Evolutionary conservation across 2,888 invertebrate species (phyloP), one percentile per base, ranked within the genome.

Genomic region (Drosophila greeni): DNA sequence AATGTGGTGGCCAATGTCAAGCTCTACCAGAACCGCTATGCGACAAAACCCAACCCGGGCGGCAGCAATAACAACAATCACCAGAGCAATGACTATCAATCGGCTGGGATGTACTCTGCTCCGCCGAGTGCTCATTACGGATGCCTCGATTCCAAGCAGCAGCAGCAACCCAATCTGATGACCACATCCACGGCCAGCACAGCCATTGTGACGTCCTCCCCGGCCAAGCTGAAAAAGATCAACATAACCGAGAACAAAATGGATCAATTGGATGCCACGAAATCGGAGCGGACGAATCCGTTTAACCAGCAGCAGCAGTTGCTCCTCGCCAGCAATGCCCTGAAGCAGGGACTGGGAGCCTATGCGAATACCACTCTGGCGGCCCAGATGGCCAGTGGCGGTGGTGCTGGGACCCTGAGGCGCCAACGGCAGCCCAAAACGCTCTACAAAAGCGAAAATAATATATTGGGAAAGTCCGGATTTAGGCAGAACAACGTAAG

Each of bases 171-270:
- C 11, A 86, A 86, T 73, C 80, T 82, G 71, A 86, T 86, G 87
- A 87, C 86, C 60, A 82, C 80, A 20, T 86, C 86, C 36, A 86
- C 86, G 6, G 87, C 87, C 26, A 86, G 86, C 9, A 86, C 86
- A 5, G 86, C 82, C 36, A 78, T 84, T 56, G 45, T 84, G 55
- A 70, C 64, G 0, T 37, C 47, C 11, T 87, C 86, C 14, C 87
- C 86, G 16, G 82, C 85, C 5, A 86, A 87, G 61, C 74, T 73
- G 49, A 80, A 74, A 67, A 74, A 73, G 87, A 88, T 89, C 71
- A 89, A 89, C 71, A 89, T 89, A 47, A 89, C 87, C 53, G 89
- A 89, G 74, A 89, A 89, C 76, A 86, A 86, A 85, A 85, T 88
- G 67, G 67, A 67, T n/a, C 67, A 67, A 29, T 18, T 67, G 23